Percentiles rank a stretch among this genome's conserved stretches.
Conservation (phyloP, 1,140 invertebrate genomes). For the Magallana ariakensis region DNA sequence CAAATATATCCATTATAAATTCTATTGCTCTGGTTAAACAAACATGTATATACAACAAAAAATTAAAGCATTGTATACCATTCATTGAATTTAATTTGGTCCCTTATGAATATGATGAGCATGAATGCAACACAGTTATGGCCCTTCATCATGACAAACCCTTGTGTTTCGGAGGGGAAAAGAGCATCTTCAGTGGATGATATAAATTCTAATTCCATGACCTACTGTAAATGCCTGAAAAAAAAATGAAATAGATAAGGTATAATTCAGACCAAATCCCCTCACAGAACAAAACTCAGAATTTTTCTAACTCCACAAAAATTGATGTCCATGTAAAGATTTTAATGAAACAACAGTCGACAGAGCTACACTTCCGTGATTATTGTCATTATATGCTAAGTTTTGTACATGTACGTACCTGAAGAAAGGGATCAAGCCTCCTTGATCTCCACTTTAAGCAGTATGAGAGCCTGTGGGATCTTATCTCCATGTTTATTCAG, state of each 20-base stretch:
- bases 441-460: conserved; percentile 65
- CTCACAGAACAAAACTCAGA: neutral
- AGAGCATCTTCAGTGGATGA: too few species aligned
- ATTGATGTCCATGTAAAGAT: too few species aligned
- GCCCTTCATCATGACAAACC: too few species aligned
- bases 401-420: neutral
- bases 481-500: conserved; percentile 68
- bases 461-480: conserved; percentile 65
- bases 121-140: neutral
- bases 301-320: too few species aligned
- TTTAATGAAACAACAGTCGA: neutral
- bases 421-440: conserved; percentile 28
- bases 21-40: conserved; percentile 20
- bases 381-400: neutral
- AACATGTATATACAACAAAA: neutral
- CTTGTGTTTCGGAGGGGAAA: too few species aligned
- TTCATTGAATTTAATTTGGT: neutral
- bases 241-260: neutral
- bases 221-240: neutral
- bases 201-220: too few species aligned
- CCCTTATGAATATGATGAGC: neutral
- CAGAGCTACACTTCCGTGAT: neutral
- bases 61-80: neutral
- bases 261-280: neutral
- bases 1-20: neutral